Evolutionary conservation across 2,797 vertebrate species (phyloP).

Genomic region (Perodicticus potto): DNA sequence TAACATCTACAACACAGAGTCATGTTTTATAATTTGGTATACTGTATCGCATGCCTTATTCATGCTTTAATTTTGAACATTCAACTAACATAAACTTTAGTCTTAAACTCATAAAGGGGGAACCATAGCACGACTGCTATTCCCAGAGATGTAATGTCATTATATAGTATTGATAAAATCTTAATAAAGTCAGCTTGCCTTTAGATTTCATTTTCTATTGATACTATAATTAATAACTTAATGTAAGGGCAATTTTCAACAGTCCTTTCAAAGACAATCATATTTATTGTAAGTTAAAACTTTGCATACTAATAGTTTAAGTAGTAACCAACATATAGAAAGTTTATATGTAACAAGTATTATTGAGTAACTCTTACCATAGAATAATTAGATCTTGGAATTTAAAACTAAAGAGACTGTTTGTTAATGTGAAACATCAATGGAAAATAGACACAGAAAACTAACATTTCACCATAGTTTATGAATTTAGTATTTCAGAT

Average conservation of each 20-base stretch:
- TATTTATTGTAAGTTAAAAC: neutral
- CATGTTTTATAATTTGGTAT: neutral
- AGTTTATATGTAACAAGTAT: neutral
- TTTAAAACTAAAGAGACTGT: neutral
- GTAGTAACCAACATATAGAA: neutral
- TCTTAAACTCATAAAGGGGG: neutral
- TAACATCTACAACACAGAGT: neutral
- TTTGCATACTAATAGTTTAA: neutral
- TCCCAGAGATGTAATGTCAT: neutral
- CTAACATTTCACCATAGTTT: neutral
- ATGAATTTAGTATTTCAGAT: conserved; percentile 19
- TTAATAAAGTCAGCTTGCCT: neutral
- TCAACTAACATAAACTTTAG: neutral
- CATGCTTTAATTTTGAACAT: neutral
- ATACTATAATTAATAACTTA: neutral
- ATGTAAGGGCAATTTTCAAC: neutral
- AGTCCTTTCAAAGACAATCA: neutral
- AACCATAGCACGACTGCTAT: neutral
- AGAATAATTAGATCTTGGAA: neutral
- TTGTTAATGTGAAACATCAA: neutral
- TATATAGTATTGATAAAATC: neutral
- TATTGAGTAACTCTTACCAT: neutral
- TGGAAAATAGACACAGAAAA: conserved; percentile 8
- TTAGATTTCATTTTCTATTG: neutral
- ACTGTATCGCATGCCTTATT: neutral